Percentiles rank a stretch among this genome's conserved stretches.
phyloP scores from a whole-genome alignment of 2,113 vertebrate species.

The Periophthalmodon schlosseri region DNA sequence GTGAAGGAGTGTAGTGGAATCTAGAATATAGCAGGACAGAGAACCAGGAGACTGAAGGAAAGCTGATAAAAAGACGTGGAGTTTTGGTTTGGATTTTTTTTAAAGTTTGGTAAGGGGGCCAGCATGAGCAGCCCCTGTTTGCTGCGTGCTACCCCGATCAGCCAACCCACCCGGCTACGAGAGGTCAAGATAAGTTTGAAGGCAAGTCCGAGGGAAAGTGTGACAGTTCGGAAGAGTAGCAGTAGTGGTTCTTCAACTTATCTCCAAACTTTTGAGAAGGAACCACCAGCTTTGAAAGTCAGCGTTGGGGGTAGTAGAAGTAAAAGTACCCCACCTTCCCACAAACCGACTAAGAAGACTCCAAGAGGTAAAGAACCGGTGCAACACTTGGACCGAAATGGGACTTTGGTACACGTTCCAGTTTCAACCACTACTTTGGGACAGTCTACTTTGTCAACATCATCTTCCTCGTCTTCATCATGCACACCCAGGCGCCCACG shows the following conservation, averaged over 20 bases:
- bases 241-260: conserved; percentile 35
- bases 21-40: conserved; percentile 66
- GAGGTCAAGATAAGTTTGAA: conserved; percentile 79
- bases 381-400: conserved; percentile 71
- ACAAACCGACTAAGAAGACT: conserved; percentile 57
- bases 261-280: conserved; percentile 54
- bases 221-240: conserved; percentile 31
- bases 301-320: conserved; percentile 65
- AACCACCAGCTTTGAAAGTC: conserved; percentile 47
- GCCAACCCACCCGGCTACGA: conserved; percentile 68
- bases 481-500: conserved; percentile 29
- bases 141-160: conserved; percentile 70
- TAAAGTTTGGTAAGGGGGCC: conserved; percentile 19
- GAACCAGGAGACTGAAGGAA: conserved; percentile 63
- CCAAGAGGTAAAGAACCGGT: conserved; percentile 40
- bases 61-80: conserved; percentile 58
- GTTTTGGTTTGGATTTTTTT: conserved; percentile 14
- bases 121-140: conserved; percentile 81
- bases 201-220: conserved; percentile 66
- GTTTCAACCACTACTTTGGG: conserved; percentile 27
- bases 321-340: conserved; percentile 76
- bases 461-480: conserved; percentile 55
- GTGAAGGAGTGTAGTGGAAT: conserved; percentile 39
- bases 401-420: conserved; percentile 58
- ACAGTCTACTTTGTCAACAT: conserved; percentile 45